These are phyloP conservation scores for Xenus cinereus DNA, from an alignment of 2,113 vertebrate genomes.

Conservation along the genomic window DNA sequence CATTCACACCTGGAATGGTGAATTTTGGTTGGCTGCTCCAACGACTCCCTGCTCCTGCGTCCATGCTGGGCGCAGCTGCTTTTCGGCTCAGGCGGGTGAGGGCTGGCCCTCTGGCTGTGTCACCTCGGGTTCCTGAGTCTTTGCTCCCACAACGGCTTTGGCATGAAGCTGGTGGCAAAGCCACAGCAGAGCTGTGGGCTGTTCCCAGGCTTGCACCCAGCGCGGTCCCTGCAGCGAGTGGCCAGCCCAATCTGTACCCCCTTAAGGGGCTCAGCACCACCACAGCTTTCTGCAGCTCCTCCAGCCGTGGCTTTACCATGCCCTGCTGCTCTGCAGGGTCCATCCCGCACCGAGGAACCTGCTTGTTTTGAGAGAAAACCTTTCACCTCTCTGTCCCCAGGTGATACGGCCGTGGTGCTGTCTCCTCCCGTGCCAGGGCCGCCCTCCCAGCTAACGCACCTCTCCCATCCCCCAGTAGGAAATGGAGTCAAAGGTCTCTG, in stretches of 20 bases:
- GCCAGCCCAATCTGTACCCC: neutral
- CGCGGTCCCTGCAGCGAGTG: accelerated
- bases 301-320: neutral
- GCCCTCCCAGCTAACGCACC: constrained; percentile 46
- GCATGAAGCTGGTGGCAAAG: neutral
- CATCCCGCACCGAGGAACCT: accelerated
- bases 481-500: constrained; percentile 96
- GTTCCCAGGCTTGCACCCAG: neutral
- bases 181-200: neutral
- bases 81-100: neutral
- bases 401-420: constrained; percentile 78
- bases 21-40: neutral
- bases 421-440: constrained; percentile 71
- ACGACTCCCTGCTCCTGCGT: neutral
- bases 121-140: neutral
- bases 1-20: neutral
- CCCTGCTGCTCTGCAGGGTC: neutral
- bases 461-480: constrained; percentile 68
- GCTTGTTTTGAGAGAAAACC: neutral
- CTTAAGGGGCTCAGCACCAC: neutral
- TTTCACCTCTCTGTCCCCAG: constrained; percentile 54
- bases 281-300: neutral
- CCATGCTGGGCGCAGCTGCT: neutral
- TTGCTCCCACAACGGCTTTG: neutral
- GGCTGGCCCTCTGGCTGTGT: neutral